Conservation (phyloP, 2,113 vertebrate genomes). For the Alethe castanea region DNA sequence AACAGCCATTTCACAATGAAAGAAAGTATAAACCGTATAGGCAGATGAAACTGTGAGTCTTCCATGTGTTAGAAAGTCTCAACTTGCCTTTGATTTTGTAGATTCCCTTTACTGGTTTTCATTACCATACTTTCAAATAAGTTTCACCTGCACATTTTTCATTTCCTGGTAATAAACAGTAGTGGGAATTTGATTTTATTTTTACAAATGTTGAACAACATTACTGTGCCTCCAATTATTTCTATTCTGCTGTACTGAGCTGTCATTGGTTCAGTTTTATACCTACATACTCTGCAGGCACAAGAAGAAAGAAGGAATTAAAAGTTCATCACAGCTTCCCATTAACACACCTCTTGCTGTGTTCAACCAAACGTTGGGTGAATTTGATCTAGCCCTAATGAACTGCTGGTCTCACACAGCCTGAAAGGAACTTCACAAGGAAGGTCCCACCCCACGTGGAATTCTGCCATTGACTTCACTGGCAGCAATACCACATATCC, state of each 20-base stretch:
- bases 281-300: neutral
- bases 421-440: neutral
- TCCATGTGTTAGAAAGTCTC: neutral
- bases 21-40: neutral
- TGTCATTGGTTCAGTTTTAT: neutral
- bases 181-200: neutral
- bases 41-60: neutral
- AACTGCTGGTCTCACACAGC: neutral
- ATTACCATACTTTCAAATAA: neutral
- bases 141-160: neutral
- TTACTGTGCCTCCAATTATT: neutral
- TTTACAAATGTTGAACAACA: constrained; percentile 7
- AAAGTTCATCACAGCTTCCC: neutral
- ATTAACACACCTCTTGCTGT: neutral
- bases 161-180: constrained; percentile 15
- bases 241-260: neutral
- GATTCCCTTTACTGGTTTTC: neutral
- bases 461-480: neutral
- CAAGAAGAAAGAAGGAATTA: neutral
- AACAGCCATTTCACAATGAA: neutral
- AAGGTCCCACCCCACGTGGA: neutral
- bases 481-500: neutral
- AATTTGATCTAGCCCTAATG: neutral
- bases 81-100: neutral
- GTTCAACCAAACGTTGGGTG: neutral